Evolutionary conservation across 2,113 vertebrate genomes (phyloP), one percentile per base, ranked within the genome.

Genomic region (Rhea pennata): DNA sequence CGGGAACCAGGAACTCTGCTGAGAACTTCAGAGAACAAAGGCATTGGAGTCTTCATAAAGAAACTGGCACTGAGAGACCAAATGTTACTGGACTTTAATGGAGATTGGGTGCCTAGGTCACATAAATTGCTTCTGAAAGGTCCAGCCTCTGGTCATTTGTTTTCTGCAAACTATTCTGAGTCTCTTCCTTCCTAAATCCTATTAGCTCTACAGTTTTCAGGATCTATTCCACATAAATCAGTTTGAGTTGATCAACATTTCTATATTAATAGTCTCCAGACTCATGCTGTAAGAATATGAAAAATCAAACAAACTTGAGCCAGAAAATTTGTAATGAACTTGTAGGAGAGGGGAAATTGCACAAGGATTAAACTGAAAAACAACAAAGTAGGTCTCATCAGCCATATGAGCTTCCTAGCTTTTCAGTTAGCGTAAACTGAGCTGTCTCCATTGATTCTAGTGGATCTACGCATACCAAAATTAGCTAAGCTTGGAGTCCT

Each of bases 221-320:
- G 23, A 90, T 89, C 77, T 79, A 83, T 65, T 93, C 67, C 62
- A 87, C 54, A 82, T 94, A 85, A 97, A 94, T 69, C 90, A 87
- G 58, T 91, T 94, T 79, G 40, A 91, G 24, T 23, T 95, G 66
- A 94, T 87, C 90, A 93, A 46, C 67, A 85, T 93, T 95, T 92
- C 58, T 82, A 29, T 95, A 78, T 94, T 93, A 90, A 94, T 76
- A 88, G 39, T 67, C 88, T 95, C 90, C 88, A 95, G 94, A 92
- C 36, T 50, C 65, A 33, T 40, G 40, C 54, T 90, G 33, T 61
- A 84, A 69, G 23, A 61, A 10, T 72, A 85, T 12, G 62, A 85
- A 91, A 92, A 87, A 62, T 87, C 51, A 91, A 50, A 87, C 44
- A 33, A 76, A 87, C 15, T 29, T 21, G 89, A 91, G 74, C 13